Evolutionary conservation across 2,888 invertebrate genomes (phyloP).

Genomic region (Oasisia sp.): DNA sequence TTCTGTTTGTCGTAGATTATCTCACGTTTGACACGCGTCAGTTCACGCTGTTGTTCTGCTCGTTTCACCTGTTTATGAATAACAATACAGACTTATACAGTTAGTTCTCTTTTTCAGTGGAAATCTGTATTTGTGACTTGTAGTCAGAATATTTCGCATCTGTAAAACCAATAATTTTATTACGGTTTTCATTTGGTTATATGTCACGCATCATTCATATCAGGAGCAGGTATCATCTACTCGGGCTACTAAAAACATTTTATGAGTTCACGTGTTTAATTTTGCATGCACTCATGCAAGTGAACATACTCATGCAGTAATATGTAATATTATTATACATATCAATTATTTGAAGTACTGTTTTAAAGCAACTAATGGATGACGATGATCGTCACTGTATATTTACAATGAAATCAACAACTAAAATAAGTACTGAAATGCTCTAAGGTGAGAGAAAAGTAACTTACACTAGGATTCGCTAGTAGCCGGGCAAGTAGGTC

Average conservation of each 20-base stretch:
- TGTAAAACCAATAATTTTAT: too few species aligned
- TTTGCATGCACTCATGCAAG: too few species aligned
- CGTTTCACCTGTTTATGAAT: conserved; percentile 47
- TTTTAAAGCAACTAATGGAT: background rate
- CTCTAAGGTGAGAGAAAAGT: background rate
- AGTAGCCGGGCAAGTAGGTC: conserved; percentile 44
- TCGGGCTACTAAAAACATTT: too few species aligned
- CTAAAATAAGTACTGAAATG: too few species aligned
- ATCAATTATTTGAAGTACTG: background rate
- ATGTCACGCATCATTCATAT: too few species aligned
- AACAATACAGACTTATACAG: conserved; percentile 19
- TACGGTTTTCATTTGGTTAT: too few species aligned
- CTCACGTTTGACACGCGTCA: conserved; percentile 50
- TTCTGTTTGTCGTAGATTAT: conserved; percentile 56
- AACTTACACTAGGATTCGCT: conserved; percentile 50
- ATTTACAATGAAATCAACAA: background rate
- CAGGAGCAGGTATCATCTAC: too few species aligned
- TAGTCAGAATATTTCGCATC: too few species aligned
- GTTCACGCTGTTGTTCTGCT: conserved; percentile 54
- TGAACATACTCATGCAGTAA: background rate
- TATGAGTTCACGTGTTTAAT: too few species aligned
- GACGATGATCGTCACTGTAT: background rate
- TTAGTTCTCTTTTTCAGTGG: background rate
- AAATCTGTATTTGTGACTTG: background rate
- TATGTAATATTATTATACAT: background rate